Evolutionary conservation across 64 coral and sea anemone species (phyloP).

Genomic region (Dendrophyllia cribrosa): DNA sequence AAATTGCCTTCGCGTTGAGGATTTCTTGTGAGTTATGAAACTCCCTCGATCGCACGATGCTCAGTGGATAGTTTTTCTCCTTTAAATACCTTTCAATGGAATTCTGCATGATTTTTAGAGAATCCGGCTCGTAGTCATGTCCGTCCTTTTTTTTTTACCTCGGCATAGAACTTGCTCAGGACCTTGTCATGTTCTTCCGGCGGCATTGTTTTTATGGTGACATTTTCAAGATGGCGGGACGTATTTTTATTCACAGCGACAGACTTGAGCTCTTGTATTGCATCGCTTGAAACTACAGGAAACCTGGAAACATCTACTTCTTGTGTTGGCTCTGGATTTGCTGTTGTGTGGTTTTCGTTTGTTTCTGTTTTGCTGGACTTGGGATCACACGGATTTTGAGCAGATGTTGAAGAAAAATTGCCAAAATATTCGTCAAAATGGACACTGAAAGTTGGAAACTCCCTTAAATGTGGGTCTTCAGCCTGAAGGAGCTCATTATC

Average conservation of each 20-base stretch:
- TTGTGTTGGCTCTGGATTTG: not conserved
- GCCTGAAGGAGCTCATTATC: no score
- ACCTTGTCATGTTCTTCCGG: conserved; percentile 35
- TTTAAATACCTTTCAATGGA: conserved; percentile 61
- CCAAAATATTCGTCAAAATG: no score
- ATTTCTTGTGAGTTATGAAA: not conserved
- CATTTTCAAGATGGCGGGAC: not conserved
- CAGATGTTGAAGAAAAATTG: not conserved
- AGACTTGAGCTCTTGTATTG: conserved; percentile 32
- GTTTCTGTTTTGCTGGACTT: not conserved
- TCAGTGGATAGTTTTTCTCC: conserved; percentile 30
- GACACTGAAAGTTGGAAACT: no score
- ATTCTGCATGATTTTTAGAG: not conserved
- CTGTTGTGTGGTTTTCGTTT: not conserved
- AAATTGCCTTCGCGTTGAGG: not conserved
- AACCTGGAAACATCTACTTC: not conserved
- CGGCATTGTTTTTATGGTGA: conserved; percentile 38
- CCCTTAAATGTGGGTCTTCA: no score
- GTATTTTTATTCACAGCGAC: conserved; percentile 62
- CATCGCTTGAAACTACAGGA: conserved; percentile 21
- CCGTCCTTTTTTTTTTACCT: conserved; percentile 55
- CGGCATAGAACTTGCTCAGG: conserved; percentile 13
- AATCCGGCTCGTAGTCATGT: conserved; percentile 64
- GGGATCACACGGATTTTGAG: not conserved
- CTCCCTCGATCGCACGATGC: conserved; percentile 25